These are phyloP conservation scores for Bellardia bayeri DNA, from an alignment of 2,888 invertebrate species.

Conservation along the genomic window DNA sequence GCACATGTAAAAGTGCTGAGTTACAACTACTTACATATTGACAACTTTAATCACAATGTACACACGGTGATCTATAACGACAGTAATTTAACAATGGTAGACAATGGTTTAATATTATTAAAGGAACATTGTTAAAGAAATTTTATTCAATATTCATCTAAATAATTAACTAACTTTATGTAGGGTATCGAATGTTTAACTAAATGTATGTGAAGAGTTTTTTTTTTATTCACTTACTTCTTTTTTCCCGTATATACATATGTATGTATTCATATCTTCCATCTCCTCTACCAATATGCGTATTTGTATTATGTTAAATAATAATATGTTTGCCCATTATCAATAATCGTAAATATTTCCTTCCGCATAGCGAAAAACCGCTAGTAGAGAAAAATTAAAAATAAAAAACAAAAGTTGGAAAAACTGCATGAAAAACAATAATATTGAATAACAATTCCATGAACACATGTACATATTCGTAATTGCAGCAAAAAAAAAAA, in stretches of 20 bases:
- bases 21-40: too few species aligned
- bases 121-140: too few species aligned
- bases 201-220: too few species aligned
- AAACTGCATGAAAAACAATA: conserved; percentile 44
- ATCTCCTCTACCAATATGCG: too few species aligned
- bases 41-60: too few species aligned
- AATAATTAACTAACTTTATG: neutral
- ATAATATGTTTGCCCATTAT: conserved; percentile 59
- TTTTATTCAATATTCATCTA: too few species aligned
- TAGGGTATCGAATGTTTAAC: too few species aligned
- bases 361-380: conserved; percentile 46
- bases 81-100: too few species aligned
- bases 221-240: too few species aligned
- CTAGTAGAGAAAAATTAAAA: conserved; percentile 10
- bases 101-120: too few species aligned
- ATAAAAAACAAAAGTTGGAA: neutral
- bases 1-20: too few species aligned
- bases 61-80: too few species aligned
- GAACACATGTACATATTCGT: neutral
- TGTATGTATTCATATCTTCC: neutral
- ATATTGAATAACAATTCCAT: conserved; percentile 3
- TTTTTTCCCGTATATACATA: neutral
- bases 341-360: conserved; percentile 71
- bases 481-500: neutral
- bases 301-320: conserved; percentile 50